Conservation (phyloP, 2,888 invertebrate genomes). For the Notodonta dromedarius region DNA sequence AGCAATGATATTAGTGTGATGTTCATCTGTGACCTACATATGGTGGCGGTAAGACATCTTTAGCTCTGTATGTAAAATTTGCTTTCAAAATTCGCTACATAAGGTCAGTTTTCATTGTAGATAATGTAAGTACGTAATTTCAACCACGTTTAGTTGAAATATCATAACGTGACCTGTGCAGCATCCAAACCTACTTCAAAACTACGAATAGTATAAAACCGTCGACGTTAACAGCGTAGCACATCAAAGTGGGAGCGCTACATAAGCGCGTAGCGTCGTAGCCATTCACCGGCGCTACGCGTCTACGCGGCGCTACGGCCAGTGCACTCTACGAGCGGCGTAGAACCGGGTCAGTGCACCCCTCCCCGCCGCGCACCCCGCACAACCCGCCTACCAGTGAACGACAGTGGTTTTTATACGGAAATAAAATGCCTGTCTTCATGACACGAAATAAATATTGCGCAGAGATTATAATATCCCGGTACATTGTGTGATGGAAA, state of each 20-base stretch:
- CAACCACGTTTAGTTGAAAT: no score
- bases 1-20: neutral
- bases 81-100: no score
- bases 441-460: neutral
- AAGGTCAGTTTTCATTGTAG: no score
- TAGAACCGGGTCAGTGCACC: conserved; percentile 69
- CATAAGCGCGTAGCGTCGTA: conserved; percentile 30
- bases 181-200: neutral
- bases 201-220: neutral
- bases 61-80: no score
- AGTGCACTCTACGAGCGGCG: conserved; percentile 69
- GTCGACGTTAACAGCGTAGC: conserved; percentile 10
- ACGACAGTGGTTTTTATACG: conserved; percentile 3
- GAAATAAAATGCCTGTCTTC: neutral
- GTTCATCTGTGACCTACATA: conserved; percentile 2
- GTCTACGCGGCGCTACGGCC: conserved; percentile 59
- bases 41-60: neutral
- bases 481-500: neutral
- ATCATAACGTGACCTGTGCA: no score
- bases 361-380: conserved; percentile 30
- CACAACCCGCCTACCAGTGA: conserved; percentile 10
- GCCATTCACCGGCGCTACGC: conserved; percentile 46
- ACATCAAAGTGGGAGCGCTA: conserved; percentile 23
- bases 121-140: no score
- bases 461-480: neutral